Conservation (phyloP, 2,888 invertebrate genomes). For the Crematogaster levior region DNA sequence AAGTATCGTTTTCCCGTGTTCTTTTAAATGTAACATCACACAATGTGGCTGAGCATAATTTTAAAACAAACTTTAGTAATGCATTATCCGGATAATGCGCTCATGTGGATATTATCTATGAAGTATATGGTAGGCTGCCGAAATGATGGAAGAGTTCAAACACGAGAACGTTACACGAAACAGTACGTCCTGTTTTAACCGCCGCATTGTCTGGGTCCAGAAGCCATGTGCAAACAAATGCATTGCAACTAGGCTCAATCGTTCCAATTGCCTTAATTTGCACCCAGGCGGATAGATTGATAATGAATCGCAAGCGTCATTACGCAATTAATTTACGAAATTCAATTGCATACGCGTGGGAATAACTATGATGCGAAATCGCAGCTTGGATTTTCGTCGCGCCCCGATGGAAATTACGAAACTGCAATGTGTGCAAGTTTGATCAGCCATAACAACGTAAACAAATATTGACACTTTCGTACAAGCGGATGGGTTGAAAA, state of each 20-base stretch:
- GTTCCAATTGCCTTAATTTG: constrained; percentile 77
- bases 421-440: constrained; percentile 44
- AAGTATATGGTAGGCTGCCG: constrained; percentile 16
- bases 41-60: neutral
- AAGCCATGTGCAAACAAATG: constrained; percentile 49
- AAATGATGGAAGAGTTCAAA: constrained; percentile 27
- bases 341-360: constrained; percentile 69
- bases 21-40: constrained; percentile 16
- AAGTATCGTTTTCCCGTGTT: neutral
- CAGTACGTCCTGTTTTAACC: constrained; percentile 3
- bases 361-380: constrained; percentile 57
- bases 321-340: constrained; percentile 77
- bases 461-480: constrained; percentile 62
- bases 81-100: constrained; percentile 34
- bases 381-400: constrained; percentile 45
- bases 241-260: constrained; percentile 47
- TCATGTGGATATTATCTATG: constrained; percentile 17
- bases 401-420: constrained; percentile 38
- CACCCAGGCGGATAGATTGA: constrained; percentile 69
- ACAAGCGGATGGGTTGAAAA: constrained; percentile 52
- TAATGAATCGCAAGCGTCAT: constrained; percentile 76
- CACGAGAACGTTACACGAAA: constrained; percentile 18
- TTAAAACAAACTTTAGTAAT: constrained; percentile 41
- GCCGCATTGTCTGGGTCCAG: constrained; percentile 16
- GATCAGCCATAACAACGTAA: constrained; percentile 54